phyloP scores from a whole-genome alignment of 2,888 invertebrate species.

The Heliconius hortense region DNA sequence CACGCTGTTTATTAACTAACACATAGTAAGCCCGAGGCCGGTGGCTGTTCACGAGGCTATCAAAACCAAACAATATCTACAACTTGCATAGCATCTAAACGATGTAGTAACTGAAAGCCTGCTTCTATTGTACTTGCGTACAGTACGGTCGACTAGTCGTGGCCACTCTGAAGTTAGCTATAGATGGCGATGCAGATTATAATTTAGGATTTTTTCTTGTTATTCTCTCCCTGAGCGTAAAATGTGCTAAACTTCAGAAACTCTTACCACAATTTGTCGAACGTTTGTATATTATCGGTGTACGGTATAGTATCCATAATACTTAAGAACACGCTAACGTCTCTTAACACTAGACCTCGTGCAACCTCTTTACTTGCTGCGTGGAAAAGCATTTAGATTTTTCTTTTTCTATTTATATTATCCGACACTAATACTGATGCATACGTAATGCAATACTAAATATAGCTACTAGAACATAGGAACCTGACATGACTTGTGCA shows the following conservation, averaged over 20 bases:
- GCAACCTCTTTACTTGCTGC: no score
- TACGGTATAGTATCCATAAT: neutral
- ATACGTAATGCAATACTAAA: neutral
- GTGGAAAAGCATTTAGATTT: no score
- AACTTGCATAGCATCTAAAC: neutral
- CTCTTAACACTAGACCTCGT: neutral
- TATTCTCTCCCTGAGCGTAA: no score
- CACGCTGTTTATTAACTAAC: neutral
- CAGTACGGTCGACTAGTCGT: no score
- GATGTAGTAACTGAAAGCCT: neutral
- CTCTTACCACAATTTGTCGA: neutral
- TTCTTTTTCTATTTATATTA: neutral
- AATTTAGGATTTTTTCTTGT: no score
- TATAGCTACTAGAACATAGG: neutral
- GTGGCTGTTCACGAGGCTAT: neutral
- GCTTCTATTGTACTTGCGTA: neutral
- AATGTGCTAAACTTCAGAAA: no score
- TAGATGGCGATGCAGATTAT: no score
- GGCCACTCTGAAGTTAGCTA: no score
- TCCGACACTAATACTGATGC: neutral
- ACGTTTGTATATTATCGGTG: neutral
- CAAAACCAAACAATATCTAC: constrained; percentile 8
- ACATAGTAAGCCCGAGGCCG: neutral
- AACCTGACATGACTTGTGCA: neutral
- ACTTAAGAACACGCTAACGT: neutral